A percentile compares a stretch with the other conserved stretches of the same genome.
These are phyloP conservation scores for Hyles vespertilio DNA, from an alignment of 1,140 invertebrate species.

Conservation along the genomic window DNA sequence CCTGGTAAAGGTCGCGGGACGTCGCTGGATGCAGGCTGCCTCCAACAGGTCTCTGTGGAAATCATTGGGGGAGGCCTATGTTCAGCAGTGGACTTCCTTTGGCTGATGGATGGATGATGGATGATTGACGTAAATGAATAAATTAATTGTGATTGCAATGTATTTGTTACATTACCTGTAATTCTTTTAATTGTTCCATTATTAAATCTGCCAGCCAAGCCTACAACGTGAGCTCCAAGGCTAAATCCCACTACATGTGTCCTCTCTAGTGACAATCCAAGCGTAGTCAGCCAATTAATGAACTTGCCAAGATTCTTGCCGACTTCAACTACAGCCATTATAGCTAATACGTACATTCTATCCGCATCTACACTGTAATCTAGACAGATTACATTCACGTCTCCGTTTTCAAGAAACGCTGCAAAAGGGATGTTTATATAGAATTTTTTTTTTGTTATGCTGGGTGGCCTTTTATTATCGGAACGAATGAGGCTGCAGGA, in stretches of 20 bases:
- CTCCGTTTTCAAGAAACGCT: conserved; percentile 75
- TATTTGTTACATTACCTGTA: conserved; percentile 28
- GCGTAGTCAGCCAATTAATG: conserved; percentile 67
- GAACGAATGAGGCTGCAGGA: too few species aligned
- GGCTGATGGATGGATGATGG: too few species aligned
- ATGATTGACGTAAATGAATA: too few species aligned
- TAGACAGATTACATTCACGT: conserved; percentile 80
- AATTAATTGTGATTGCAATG: neutral
- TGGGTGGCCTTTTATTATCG: too few species aligned
- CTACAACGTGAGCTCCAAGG: conserved; percentile 43
- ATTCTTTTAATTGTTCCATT: conserved; percentile 30
- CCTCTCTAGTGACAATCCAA: conserved; percentile 26
- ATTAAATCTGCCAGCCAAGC: conserved; percentile 39
- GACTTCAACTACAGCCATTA: conserved; percentile 61
- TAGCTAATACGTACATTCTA: conserved; percentile 72
- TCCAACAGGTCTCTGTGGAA: too few species aligned
- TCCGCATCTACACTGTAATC: conserved; percentile 79
- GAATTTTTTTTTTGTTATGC: too few species aligned
- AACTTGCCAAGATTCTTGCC: conserved; percentile 71
- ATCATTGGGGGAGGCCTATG: too few species aligned
- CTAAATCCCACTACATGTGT: conserved; percentile 48
- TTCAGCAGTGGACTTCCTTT: too few species aligned
- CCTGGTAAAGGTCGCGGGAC: too few species aligned
- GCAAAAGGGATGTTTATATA: conserved; percentile 15
- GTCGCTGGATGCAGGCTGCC: too few species aligned